phyloP scores from a whole-genome alignment of 2,113 vertebrate species.

The Catharus minimus region DNA sequence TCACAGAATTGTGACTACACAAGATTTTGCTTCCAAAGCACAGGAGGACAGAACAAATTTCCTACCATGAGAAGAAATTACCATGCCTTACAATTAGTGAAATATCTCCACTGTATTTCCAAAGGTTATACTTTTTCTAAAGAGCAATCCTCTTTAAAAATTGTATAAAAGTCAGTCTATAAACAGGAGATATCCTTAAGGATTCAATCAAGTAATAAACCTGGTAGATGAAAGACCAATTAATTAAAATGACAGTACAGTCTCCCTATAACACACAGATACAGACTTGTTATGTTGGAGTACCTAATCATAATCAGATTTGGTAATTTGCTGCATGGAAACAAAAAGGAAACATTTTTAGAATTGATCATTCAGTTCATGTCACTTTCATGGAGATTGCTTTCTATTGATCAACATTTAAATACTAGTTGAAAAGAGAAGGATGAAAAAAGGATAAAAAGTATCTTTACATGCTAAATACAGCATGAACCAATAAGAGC shows the following conservation, averaged over 20 bases:
- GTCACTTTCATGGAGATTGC: constrained; percentile 64
- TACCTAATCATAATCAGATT: constrained; percentile 64
- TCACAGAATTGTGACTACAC: background rate
- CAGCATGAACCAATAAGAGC: constrained; percentile 50
- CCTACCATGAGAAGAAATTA: background rate
- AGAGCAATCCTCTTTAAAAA: constrained; percentile 7
- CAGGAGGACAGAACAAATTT: background rate
- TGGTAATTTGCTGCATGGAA: constrained; percentile 61
- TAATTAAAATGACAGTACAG: constrained; percentile 45
- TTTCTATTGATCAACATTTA: constrained; percentile 67
- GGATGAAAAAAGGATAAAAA: constrained; percentile 52
- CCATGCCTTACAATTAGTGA: background rate
- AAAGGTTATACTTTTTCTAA: background rate
- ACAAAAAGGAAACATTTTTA: constrained; percentile 68
- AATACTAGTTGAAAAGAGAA: constrained; percentile 50
- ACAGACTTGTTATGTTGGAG: constrained; percentile 38
- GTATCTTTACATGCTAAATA: constrained; percentile 57
- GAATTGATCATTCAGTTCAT: constrained; percentile 64
- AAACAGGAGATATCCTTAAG: constrained; percentile 15
- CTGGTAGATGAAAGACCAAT: constrained; percentile 20
- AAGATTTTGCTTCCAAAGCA: background rate
- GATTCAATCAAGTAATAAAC: constrained; percentile 49
- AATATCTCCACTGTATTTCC: background rate
- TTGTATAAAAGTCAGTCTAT: background rate
- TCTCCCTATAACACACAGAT: background rate